Conservation (phyloP, 1,140 invertebrate genomes). For the Bombus waltoni region DNA sequence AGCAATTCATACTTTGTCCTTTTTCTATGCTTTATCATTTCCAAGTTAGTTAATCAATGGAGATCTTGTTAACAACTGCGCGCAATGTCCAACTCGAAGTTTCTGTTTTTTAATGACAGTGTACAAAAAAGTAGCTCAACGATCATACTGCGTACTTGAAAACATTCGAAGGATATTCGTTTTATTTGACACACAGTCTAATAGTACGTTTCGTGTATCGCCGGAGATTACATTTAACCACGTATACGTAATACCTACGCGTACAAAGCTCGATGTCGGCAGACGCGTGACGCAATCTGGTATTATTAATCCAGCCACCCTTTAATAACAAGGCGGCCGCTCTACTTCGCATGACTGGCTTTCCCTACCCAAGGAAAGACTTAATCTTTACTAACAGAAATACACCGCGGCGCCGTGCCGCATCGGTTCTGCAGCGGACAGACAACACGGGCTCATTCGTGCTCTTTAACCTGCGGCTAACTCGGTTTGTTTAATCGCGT, state of each 20-base stretch:
- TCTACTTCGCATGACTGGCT: conserved; percentile 54
- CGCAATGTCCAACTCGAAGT: too few species aligned
- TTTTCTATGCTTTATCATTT: too few species aligned
- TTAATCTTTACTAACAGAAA: conserved; percentile 71
- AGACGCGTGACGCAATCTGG: conserved; percentile 16
- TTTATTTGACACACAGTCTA: neutral
- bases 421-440: conserved; percentile 15
- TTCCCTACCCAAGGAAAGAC: neutral
- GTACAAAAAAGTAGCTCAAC: too few species aligned
- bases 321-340: conserved; percentile 55
- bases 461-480: conserved; percentile 56
- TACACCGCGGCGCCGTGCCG: conserved; percentile 31
- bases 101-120: too few species aligned
- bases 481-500: conserved; percentile 65
- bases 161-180: neutral
- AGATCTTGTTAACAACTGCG: too few species aligned
- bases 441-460: conserved; percentile 47
- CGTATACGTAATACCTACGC: too few species aligned
- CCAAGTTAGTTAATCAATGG: too few species aligned
- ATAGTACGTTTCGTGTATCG: neutral
- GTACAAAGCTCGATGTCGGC: neutral
- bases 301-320: conserved; percentile 60
- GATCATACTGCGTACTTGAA: neutral
- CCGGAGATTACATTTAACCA: neutral
- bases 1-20: too few species aligned